Conservation (phyloP, 2,797 vertebrate genomes). For the Artibeus jamaicensis region DNA sequence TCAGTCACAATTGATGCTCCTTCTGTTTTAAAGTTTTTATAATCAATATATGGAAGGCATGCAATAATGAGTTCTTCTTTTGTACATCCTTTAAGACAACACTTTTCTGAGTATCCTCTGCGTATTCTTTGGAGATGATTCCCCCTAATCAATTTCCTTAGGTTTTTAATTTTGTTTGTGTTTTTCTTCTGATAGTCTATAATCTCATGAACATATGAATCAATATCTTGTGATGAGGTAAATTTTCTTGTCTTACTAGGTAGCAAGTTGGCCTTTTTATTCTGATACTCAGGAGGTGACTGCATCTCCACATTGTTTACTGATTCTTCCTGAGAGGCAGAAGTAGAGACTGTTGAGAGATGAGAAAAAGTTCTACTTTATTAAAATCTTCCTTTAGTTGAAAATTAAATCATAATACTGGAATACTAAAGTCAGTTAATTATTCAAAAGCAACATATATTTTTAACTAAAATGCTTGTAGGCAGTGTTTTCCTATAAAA, state of each 20-base stretch:
- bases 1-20: slow-evolving; percentile 11
- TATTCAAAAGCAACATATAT: background rate
- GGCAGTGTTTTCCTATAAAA: slow-evolving; percentile 19
- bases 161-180: slow-evolving; percentile 39
- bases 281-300: background rate
- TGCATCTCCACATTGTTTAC: background rate
- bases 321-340: slow-evolving; percentile 19
- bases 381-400: slow-evolving; percentile 29
- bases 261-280: background rate
- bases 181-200: slow-evolving; percentile 43
- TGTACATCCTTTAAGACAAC: slow-evolving; percentile 67
- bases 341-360: slow-evolving; percentile 50
- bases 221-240: background rate
- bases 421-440: slow-evolving; percentile 22
- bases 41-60: slow-evolving; percentile 60
- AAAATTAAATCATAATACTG: background rate
- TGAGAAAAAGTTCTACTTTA: slow-evolving; percentile 15
- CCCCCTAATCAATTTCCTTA: slow-evolving; percentile 55
- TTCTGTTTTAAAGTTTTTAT: slow-evolving; percentile 14
- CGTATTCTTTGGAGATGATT: slow-evolving; percentile 62
- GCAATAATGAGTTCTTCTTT: slow-evolving; percentile 64
- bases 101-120: slow-evolving; percentile 71
- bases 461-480: background rate
- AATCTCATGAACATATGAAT: background rate
- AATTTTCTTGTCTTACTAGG: background rate